phyloP scores from a whole-genome alignment of 1,140 invertebrate species.

The Tribolium madens region DNA sequence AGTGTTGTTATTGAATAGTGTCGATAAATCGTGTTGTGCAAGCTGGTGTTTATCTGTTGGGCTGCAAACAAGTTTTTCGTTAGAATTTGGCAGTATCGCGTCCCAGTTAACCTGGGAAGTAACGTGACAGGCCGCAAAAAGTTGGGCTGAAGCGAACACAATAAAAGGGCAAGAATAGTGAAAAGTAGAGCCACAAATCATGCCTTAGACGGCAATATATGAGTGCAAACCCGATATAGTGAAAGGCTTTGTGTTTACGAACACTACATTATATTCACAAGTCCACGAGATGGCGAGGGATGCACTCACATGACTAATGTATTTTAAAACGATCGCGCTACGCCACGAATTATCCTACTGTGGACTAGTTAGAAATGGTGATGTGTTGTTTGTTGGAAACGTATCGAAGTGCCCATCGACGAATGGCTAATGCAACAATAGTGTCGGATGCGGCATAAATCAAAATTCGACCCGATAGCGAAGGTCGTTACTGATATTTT shows the following conservation, averaged over 20 bases:
- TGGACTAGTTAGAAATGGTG: not conserved
- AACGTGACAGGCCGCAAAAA: conserved; percentile 52
- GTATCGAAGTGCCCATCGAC: conserved; percentile 18
- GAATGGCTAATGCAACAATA: conserved; percentile 59
- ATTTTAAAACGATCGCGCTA: conserved; percentile 51
- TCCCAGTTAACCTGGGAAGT: conserved; percentile 54
- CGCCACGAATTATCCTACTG: conserved; percentile 51
- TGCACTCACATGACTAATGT: conserved; percentile 45
- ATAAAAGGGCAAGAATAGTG: conserved; percentile 56
- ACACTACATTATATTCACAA: conserved; percentile 56
- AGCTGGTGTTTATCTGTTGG: conserved; percentile 26
- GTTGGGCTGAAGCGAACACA: conserved; percentile 47
- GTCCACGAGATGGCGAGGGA: conserved; percentile 45
- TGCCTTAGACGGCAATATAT: conserved; percentile 56
- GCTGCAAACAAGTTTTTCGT: conserved; percentile 52
- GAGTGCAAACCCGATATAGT: conserved; percentile 57
- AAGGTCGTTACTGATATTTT: conserved; percentile 61
- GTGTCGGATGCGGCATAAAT: conserved; percentile 57
- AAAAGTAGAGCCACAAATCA: conserved; percentile 61
- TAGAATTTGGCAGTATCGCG: conserved; percentile 53
- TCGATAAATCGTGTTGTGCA: not conserved
- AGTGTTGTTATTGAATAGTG: conserved; percentile 28
- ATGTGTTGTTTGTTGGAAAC: conserved; percentile 36
- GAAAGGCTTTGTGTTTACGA: conserved; percentile 59
- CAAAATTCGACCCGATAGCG: conserved; percentile 57